phyloP scores from a whole-genome alignment of 2,888 invertebrate species.

The Orthosia gracilis region DNA sequence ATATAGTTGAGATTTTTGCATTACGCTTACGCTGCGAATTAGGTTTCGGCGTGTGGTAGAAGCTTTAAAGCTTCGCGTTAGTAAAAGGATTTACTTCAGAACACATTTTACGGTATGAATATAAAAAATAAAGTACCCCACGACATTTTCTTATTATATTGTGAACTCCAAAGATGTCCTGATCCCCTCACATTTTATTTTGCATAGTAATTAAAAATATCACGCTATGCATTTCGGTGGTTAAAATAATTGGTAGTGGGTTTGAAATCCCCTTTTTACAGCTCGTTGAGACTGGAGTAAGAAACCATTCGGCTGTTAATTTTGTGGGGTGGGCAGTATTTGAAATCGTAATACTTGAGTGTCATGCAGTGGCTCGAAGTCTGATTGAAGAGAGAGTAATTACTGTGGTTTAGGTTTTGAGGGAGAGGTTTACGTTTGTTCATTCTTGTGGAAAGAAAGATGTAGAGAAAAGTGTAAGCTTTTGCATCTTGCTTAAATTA shows the following conservation, averaged over 20 bases:
- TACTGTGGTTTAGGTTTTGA: conserved; percentile 31
- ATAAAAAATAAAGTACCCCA: no score
- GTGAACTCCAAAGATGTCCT: neutral
- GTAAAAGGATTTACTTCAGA: no score
- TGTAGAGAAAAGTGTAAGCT: neutral
- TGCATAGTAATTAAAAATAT: conserved; percentile 57
- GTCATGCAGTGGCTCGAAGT: conserved; percentile 10
- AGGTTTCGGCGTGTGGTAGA: no score
- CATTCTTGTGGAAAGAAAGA: conserved; percentile 11
- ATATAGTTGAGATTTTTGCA: no score
- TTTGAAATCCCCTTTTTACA: conserved; percentile 30
- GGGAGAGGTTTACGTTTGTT: conserved; percentile 19
- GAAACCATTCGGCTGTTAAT: conserved; percentile 46
- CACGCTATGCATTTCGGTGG: conserved; percentile 33
- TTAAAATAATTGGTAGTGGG: conserved; percentile 42
- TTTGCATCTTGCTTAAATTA: neutral
- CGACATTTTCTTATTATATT: conserved; percentile 16
- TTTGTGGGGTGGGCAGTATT: conserved; percentile 51
- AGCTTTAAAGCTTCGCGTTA: no score
- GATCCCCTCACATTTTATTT: conserved; percentile 14
- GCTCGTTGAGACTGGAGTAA: conserved; percentile 22
- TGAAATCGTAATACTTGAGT: conserved; percentile 38
- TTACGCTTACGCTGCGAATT: no score
- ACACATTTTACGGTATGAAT: no score
- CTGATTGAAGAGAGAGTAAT: conserved; percentile 44